Conservation (phyloP, 2,113 vertebrate species). For the Neogale vison region DNA sequence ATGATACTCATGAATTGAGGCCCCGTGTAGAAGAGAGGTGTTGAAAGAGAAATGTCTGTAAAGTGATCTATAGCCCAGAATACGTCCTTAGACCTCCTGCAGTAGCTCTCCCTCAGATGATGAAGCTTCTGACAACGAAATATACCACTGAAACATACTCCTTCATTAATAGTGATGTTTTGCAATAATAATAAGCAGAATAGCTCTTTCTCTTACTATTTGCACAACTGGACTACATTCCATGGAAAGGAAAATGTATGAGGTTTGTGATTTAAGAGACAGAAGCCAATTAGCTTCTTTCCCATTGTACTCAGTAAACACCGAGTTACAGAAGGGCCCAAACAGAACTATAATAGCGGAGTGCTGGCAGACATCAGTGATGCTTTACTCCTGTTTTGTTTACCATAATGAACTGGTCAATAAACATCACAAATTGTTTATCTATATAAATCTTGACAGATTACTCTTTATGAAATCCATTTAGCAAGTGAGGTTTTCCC, state of each 20-base stretch:
- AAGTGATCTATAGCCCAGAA: neutral
- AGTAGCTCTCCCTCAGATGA: neutral
- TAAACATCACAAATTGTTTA: conserved; percentile 91
- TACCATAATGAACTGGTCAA: conserved; percentile 86
- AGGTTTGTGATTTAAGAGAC: conserved; percentile 45
- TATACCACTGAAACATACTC: neutral
- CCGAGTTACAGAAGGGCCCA: neutral
- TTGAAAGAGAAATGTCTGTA: neutral
- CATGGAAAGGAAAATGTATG: neutral
- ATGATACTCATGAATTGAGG: neutral
- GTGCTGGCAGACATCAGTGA: conserved; percentile 2
- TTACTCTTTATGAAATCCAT: conserved; percentile 90
- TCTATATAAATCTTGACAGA: conserved; percentile 90
- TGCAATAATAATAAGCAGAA: neutral
- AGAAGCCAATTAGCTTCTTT: conserved; percentile 6
- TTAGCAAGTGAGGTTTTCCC: conserved; percentile 88
- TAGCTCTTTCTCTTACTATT: neutral
- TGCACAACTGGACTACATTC: neutral
- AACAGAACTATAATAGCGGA: neutral
- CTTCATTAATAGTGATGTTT: neutral
- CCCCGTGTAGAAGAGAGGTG: neutral
- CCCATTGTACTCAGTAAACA: neutral
- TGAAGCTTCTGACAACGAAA: neutral
- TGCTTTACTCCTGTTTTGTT: conserved; percentile 80
- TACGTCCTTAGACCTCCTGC: rapidly evolving